Conservation (phyloP, 2,888 invertebrate species). For the Euclidia mi region DNA sequence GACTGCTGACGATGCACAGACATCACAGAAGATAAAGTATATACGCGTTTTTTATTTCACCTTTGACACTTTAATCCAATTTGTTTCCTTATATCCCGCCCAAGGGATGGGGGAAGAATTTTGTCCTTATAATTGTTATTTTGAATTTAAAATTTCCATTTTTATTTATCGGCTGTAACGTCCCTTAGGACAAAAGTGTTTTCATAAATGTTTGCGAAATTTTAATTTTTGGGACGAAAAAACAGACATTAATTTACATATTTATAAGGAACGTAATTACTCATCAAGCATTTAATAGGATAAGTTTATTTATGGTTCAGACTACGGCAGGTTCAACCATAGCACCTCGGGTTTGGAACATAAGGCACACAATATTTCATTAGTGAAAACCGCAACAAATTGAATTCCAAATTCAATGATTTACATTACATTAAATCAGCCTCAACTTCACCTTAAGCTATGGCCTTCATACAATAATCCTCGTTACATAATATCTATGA, state of each 20-base stretch:
- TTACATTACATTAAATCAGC: conserved; percentile 26
- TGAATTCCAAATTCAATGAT: conserved; percentile 28
- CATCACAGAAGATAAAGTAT: conserved; percentile 79
- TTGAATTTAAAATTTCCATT: conserved; percentile 78
- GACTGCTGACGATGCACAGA: conserved; percentile 78
- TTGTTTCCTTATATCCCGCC: conserved; percentile 86
- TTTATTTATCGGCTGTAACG: conserved; percentile 60
- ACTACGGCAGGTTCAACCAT: conserved; percentile 20
- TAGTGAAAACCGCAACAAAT: conserved; percentile 17
- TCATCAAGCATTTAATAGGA: conserved; percentile 41
- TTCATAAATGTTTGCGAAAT: conserved; percentile 53
- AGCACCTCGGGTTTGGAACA: conserved; percentile 1
- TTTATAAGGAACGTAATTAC: conserved; percentile 43
- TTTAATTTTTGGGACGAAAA: conserved; percentile 48
- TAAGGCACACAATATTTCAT: conserved; percentile 14
- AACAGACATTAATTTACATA: conserved; percentile 47
- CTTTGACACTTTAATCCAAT: conserved; percentile 90
- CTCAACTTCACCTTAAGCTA: conserved; percentile 25
- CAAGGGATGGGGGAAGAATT: conserved; percentile 84
- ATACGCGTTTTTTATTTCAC: conserved; percentile 87
- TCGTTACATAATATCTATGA: conserved; percentile 20
- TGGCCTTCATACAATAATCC: conserved; percentile 14
- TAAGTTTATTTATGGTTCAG: conserved; percentile 32
- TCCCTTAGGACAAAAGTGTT: conserved; percentile 53
- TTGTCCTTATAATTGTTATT: conserved; percentile 86